Percentiles rank a stretch among this genome's conserved stretches.
Conservation (phyloP, 2,888 invertebrate genomes). For the Bombyx huttoni region DNA sequence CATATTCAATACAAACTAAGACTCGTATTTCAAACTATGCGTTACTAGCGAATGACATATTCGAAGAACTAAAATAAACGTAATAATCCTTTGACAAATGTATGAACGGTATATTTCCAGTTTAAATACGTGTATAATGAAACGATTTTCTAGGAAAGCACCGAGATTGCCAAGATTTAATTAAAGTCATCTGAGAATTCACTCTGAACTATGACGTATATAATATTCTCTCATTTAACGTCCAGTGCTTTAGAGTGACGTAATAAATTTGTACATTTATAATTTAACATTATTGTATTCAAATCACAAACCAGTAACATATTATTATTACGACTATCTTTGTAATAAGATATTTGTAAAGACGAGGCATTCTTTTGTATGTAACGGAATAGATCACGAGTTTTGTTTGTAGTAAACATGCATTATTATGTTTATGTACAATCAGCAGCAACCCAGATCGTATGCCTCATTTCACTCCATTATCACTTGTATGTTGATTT, state of each 20-base stretch:
- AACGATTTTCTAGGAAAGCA: background rate
- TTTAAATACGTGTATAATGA: background rate
- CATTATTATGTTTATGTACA: background rate
- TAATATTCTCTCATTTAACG: no score
- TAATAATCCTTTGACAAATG: background rate
- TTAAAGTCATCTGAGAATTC: background rate
- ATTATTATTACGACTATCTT: no score
- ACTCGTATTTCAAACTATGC: no score
- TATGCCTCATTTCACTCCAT: conserved; percentile 44
- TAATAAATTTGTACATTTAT: no score
- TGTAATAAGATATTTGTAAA: no score
- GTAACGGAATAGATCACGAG: background rate
- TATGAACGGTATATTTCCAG: background rate
- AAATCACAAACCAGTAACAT: no score
- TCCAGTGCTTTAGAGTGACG: no score
- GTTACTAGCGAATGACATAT: background rate
- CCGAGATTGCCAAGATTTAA: background rate
- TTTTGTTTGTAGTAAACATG: background rate
- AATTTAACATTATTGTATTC: no score
- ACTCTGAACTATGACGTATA: background rate
- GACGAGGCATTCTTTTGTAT: no score
- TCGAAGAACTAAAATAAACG: background rate
- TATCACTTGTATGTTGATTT: conserved; percentile 46
- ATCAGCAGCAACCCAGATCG: conserved; percentile 4
- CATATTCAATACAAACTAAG: no score